These are phyloP conservation scores for Copidosoma aretas DNA, from an alignment of 2,888 invertebrate species.

Conservation along the genomic window DNA sequence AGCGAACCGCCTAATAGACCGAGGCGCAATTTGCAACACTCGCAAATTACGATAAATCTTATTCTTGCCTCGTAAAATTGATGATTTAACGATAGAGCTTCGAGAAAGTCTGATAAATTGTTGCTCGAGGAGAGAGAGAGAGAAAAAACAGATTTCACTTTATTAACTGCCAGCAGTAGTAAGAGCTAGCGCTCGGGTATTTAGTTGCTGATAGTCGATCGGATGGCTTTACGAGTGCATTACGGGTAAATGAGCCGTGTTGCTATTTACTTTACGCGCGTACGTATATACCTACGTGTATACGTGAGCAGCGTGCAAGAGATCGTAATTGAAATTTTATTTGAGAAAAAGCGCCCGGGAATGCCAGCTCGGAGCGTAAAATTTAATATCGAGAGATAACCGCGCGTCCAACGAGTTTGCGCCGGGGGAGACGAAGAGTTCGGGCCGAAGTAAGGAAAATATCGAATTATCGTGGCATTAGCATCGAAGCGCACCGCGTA, in stretches of 20 bases:
- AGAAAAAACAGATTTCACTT: slow-evolving; percentile 9
- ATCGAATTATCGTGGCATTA: slow-evolving; percentile 26
- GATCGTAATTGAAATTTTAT: neutral
- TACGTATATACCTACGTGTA: too few species aligned
- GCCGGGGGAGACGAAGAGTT: neutral
- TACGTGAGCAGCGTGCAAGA: neutral
- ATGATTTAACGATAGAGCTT: slow-evolving; percentile 10
- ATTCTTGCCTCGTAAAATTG: neutral
- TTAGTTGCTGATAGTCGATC: slow-evolving; percentile 13
- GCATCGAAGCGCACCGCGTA: neutral
- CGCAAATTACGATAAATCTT: neutral
- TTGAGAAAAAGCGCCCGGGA: neutral
- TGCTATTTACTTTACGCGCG: slow-evolving; percentile 20
- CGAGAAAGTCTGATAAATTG: neutral
- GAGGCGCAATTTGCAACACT: neutral
- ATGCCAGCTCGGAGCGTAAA: neutral
- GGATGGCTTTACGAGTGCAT: slow-evolving; percentile 2
- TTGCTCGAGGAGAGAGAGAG: neutral
- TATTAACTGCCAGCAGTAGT: neutral
- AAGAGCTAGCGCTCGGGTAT: slow-evolving; percentile 13
- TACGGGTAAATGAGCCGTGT: slow-evolving; percentile 20
- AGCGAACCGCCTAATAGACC: neutral
- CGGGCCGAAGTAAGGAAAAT: neutral
- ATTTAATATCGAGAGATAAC: neutral
- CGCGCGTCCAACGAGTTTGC: slow-evolving; percentile 5